Base-by-base conservation (phyloP, 2,888 invertebrate genomes). In the Pheosia tremula region DNA sequence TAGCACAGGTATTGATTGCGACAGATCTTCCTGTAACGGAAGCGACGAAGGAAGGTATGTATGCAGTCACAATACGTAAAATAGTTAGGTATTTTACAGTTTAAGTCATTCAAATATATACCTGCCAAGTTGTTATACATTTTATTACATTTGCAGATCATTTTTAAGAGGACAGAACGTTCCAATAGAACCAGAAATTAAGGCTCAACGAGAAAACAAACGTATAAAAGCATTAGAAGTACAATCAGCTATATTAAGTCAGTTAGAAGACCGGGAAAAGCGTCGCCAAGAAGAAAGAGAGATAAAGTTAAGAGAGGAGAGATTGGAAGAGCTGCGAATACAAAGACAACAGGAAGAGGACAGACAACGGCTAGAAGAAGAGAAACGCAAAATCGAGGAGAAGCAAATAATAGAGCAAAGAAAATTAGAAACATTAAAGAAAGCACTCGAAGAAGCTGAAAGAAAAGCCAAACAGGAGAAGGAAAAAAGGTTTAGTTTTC, bases 81-180 rank as follows among this genome's bases (percentile, higher is more conserved):
- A 49, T 49, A 49, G 11, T 49, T 10, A n/a, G 11, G 13, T 10
- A 53, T 8, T 36, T 13, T 5, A 9, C 13, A 43, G 24, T 54
- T 56, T 6, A 38, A 36, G 7, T 41, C 8, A 37, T 38, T 11
- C 36, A 5, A 11, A 11, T 52, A 2, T 58, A 9, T 8, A 50
- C 8, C 3, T 58, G 6, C n/a, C n/a, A n/a, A 59, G 36, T 36
- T 13, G 49, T 50, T 38, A 47, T 47, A n/a, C 0, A 43, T 56
- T 43, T 11, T 45, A 61, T 83, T 58, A 82, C 75, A 54, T 61
- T 86, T 86, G n/a, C 85, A 94, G 94, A 71, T 96, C 96, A 53
- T 97, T 96, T 87, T 89, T 98, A 56, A 94, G 98, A 70, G 98
- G 98, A 8, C 98, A 98, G 91, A 98, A 98, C 87, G 96, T 96